A percentile compares a stretch with the other conserved stretches of the same genome.
Conservation (phyloP, 1,140 invertebrate genomes). For the Platyura marginata region DNA sequence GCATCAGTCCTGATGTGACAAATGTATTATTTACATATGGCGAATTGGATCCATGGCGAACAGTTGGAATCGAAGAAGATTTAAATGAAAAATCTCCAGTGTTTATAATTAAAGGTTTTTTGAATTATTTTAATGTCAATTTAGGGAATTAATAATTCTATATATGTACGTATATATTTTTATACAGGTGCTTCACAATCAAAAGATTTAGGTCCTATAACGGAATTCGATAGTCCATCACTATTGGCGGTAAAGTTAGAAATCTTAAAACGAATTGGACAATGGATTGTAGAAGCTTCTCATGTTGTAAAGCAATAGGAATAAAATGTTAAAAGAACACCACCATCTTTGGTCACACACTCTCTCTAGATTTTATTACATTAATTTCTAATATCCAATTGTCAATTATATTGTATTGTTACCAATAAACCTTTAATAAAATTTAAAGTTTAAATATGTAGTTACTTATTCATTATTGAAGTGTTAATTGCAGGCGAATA, state of each 20-base stretch:
- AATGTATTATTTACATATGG: conserved; percentile 37
- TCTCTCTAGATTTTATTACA: no score
- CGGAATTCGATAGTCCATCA: not conserved
- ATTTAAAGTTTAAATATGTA: no score
- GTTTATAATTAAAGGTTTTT: conserved; percentile 15
- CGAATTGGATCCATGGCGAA: conserved; percentile 41
- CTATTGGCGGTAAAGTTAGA: not conserved
- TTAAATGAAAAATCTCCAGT: conserved; percentile 32
- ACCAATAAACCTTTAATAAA: no score
- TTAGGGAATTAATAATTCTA: not conserved
- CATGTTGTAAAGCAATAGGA: no score
- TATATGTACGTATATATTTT: not conserved
- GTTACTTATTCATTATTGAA: no score
- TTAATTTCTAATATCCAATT: no score
- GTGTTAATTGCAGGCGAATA: no score
- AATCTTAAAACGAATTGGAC: not conserved
- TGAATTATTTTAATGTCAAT: not conserved
- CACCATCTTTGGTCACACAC: no score
- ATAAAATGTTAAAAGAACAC: no score
- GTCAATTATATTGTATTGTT: no score
- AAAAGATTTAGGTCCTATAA: not conserved
- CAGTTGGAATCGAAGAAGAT: conserved; percentile 33
- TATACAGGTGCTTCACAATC: not conserved
- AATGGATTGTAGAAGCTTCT: no score
- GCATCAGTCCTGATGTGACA: conserved; percentile 28